Evolutionary conservation across 2,797 vertebrate genomes (phyloP).

Genomic region (Zalophus californianus): DNA sequence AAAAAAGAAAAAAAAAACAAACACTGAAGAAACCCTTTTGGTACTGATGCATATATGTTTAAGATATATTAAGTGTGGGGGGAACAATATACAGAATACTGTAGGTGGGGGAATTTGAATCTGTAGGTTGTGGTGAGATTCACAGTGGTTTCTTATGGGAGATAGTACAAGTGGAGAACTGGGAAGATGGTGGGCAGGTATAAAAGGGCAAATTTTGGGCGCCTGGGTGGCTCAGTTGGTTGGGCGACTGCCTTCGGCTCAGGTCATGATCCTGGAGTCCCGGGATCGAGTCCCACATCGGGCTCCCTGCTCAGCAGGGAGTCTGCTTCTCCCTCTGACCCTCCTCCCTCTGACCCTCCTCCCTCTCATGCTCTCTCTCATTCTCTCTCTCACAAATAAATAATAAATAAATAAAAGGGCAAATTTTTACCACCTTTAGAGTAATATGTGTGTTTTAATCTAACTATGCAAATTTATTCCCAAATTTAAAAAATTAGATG

Average conservation of each 20-base stretch:
- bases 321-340: too few species aligned
- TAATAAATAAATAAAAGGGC: background rate
- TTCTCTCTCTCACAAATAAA: too few species aligned
- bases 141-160: background rate
- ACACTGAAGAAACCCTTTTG: background rate
- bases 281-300: too few species aligned
- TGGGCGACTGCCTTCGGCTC: too few species aligned
- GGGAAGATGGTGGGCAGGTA: background rate
- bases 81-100: background rate
- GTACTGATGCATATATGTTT: background rate
- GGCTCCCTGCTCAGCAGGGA: too few species aligned
- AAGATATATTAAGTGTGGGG: background rate
- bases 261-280: too few species aligned
- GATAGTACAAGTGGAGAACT: background rate
- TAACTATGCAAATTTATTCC: background rate
- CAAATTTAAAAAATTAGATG: background rate
- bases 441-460: background rate
- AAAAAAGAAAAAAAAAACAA: background rate
- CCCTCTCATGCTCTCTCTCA: too few species aligned
- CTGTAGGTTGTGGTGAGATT: background rate
- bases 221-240: too few species aligned
- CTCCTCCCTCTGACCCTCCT: too few species aligned
- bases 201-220: background rate
- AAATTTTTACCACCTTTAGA: background rate
- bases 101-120: background rate